A percentile compares a stretch with the other conserved stretches of the same genome.
phyloP scores from a whole-genome alignment of 2,113 vertebrate species.

The Sterrhoptilus dennistouni region DNA sequence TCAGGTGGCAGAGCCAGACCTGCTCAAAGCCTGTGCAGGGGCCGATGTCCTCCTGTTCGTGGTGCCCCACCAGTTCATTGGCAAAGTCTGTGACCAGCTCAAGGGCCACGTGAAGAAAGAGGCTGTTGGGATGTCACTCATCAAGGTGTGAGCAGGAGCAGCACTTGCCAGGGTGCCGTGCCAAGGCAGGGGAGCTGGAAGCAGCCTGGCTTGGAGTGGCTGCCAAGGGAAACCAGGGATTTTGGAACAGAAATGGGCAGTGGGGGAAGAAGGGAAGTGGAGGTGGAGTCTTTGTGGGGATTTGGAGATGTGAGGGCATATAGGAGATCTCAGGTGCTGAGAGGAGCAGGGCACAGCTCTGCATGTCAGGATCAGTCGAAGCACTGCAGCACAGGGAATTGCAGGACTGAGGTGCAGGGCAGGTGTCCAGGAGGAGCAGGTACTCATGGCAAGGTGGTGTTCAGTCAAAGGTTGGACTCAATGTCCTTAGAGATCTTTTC shows the following conservation, averaged over 20 bases:
- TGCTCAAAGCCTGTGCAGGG: constrained; percentile 83
- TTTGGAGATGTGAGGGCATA: background rate
- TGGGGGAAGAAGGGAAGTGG: background rate
- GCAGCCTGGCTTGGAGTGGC: background rate
- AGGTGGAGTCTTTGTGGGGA: fast-evolving
- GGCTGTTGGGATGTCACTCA: constrained; percentile 89
- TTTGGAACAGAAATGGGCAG: background rate
- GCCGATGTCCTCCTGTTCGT: constrained; percentile 92
- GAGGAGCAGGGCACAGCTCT: background rate
- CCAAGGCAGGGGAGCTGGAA: background rate
- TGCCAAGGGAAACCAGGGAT: background rate
- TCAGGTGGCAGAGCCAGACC: constrained; percentile 90
- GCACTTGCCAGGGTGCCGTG: fast-evolving
- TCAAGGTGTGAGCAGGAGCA: constrained; percentile 82
- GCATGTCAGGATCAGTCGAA: fast-evolving
- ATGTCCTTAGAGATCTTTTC: background rate
- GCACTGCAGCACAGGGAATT: background rate
- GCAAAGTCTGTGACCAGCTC: constrained; percentile 89
- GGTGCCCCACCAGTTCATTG: constrained; percentile 94
- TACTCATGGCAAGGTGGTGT: background rate
- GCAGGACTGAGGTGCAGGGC: background rate
- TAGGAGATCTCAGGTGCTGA: background rate
- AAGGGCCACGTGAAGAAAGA: constrained; percentile 88
- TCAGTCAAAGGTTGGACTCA: background rate
- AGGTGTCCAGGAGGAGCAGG: background rate